Evolutionary conservation across 1,140 invertebrate genomes (phyloP).

Genomic region (Copidosoma floridanum): DNA sequence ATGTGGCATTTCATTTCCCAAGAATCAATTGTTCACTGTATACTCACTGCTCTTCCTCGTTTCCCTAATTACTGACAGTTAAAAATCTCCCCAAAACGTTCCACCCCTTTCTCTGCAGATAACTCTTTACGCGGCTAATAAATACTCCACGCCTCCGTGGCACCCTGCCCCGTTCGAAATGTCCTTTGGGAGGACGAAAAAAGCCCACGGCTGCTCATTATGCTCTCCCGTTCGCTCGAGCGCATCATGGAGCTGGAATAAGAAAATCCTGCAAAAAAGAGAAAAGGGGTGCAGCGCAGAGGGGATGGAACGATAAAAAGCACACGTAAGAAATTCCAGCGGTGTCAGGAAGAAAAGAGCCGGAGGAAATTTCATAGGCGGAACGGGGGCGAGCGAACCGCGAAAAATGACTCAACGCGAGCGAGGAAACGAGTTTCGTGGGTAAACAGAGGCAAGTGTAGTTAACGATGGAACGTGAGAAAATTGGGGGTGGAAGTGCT

Average conservation of each 20-base stretch:
- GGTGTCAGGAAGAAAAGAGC: not conserved
- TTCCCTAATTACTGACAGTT: no score
- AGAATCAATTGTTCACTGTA: no score
- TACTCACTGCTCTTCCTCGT: no score
- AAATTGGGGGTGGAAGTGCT: not conserved
- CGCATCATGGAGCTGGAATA: not conserved
- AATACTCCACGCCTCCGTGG: no score
- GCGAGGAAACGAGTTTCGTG: not conserved
- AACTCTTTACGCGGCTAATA: no score
- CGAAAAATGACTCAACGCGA: slow-evolving; percentile 1
- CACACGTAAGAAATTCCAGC: not conserved
- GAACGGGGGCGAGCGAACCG: not conserved
- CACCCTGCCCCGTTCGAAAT: no score
- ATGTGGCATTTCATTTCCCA: no score
- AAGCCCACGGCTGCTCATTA: slow-evolving; percentile 1
- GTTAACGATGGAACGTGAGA: slow-evolving; percentile 26
- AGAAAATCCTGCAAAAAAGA: not conserved
- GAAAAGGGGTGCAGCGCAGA: not conserved
- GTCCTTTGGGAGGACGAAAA: no score
- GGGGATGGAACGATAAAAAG: not conserved
- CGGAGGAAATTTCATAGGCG: not conserved
- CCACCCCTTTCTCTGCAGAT: no score
- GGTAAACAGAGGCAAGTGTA: slow-evolving; percentile 29
- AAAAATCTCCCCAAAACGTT: no score
- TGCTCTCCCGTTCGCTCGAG: not conserved